A percentile compares a stretch with the other conserved stretches of the same genome.
These are phyloP conservation scores for Eupithecia tripunctaria DNA, from an alignment of 2,888 invertebrate genomes.

Conservation along the genomic window DNA sequence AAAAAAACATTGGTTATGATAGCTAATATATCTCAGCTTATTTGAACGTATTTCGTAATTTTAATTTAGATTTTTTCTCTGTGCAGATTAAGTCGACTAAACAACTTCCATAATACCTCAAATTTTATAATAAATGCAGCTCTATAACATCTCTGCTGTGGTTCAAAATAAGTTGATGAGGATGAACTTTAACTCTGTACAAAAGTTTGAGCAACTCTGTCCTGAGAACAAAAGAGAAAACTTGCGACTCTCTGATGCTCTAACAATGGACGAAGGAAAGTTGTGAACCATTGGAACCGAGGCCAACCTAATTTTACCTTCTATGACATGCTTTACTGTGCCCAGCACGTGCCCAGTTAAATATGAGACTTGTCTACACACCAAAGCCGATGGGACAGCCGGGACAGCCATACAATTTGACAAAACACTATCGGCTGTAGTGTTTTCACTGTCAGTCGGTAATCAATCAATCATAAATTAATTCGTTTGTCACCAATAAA, in stretches of 20 bases:
- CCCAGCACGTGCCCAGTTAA: not conserved
- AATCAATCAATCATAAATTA: too few species aligned
- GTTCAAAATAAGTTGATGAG: not conserved
- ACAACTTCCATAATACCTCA: not conserved
- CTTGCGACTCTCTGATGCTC: slow-evolving; percentile 39
- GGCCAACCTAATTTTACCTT: slow-evolving; percentile 37
- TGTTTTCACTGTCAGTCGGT: too few species aligned
- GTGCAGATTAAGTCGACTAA: not conserved
- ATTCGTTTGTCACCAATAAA: too few species aligned
- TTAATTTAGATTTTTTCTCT: not conserved
- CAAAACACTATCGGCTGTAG: not conserved
- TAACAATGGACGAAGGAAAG: slow-evolving; percentile 40
- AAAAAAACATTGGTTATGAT: too few species aligned
- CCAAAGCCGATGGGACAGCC: not conserved
- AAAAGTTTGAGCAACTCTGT: slow-evolving; percentile 35
- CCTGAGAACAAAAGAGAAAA: slow-evolving; percentile 40
- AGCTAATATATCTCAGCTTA: not conserved
- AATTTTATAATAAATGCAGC: not conserved
- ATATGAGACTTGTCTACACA: not conserved
- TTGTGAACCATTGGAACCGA: slow-evolving; percentile 41
- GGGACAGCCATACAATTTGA: not conserved
- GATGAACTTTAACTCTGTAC: not conserved
- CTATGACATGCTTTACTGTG: slow-evolving; percentile 17
- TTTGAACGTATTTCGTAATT: not conserved
- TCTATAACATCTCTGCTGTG: not conserved